phyloP scores from a whole-genome alignment of 2,113 vertebrate species.

The Machaerirhynchus nigripectus region DNA sequence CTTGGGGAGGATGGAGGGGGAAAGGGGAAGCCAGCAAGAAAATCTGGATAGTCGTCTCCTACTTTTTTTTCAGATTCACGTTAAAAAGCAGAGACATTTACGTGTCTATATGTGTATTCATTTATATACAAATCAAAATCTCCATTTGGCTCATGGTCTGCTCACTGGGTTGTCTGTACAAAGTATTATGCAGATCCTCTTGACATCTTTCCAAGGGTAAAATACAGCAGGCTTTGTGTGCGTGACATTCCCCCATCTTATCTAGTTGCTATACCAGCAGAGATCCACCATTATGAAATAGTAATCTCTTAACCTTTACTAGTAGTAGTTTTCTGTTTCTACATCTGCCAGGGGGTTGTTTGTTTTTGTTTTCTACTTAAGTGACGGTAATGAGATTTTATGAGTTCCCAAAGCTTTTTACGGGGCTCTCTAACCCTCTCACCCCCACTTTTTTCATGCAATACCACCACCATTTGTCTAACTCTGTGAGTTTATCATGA shows the following conservation, averaged over 20 bases:
- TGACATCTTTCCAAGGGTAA: neutral
- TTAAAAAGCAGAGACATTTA: neutral
- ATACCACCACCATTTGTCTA: neutral
- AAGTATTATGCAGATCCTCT: neutral
- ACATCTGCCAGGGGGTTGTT: neutral
- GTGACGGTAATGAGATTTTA: neutral
- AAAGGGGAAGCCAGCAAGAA: neutral
- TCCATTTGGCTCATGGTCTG: neutral
- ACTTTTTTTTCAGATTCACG: neutral
- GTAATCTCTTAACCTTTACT: neutral
- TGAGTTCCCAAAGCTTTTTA: neutral
- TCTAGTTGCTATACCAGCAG: neutral
- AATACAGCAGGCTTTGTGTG: neutral
- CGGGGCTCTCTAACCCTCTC: neutral
- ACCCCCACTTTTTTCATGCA: neutral
- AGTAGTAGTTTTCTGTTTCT: neutral
- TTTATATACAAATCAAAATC: neutral
- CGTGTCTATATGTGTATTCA: neutral
- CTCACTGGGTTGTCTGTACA: neutral
- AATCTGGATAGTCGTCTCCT: neutral
- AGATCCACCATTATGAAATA: neutral
- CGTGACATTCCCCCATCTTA: neutral
- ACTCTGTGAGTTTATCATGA: fast-evolving
- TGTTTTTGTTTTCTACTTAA: neutral
- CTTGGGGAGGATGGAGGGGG: neutral